Percentiles rank a stretch among this genome's conserved stretches.
Conservation (phyloP, 1,140 invertebrate genomes). For the Dreissena polymorpha region DNA sequence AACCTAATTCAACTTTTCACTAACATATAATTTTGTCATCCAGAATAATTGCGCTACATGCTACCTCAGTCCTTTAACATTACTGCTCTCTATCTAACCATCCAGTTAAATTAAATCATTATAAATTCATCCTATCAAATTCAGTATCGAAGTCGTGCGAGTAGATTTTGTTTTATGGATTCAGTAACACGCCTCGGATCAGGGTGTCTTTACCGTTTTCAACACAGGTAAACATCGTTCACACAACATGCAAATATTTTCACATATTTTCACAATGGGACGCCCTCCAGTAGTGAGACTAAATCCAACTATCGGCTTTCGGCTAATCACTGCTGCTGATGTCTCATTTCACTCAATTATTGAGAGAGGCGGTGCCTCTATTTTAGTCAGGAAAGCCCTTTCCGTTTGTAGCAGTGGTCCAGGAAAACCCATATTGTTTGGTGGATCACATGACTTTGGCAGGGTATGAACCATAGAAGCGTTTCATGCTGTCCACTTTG, state of each 20-base stretch:
- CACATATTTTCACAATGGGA: background rate
- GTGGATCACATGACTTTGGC: too few species aligned
- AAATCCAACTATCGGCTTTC: background rate
- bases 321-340: background rate
- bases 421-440: too few species aligned
- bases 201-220: background rate
- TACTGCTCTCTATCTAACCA: background rate
- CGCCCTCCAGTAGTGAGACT: background rate
- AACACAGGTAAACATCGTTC: constrained; percentile 1
- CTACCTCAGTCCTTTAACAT: background rate
- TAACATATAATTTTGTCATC: constrained; percentile 1
- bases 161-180: background rate
- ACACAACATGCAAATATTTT: constrained; percentile 5
- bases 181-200: background rate
- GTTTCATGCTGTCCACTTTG: too few species aligned
- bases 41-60: background rate
- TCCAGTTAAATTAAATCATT: background rate
- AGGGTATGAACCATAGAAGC: too few species aligned
- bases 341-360: background rate
- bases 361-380: background rate
- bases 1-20: background rate
- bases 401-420: too few species aligned
- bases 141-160: background rate
- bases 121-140: background rate
- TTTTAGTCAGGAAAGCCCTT: background rate